Percentiles rank a stretch among this genome's conserved stretches.
phyloP scores from a whole-genome alignment of 2,113 vertebrate genomes.

The Empidonax traillii region DNA sequence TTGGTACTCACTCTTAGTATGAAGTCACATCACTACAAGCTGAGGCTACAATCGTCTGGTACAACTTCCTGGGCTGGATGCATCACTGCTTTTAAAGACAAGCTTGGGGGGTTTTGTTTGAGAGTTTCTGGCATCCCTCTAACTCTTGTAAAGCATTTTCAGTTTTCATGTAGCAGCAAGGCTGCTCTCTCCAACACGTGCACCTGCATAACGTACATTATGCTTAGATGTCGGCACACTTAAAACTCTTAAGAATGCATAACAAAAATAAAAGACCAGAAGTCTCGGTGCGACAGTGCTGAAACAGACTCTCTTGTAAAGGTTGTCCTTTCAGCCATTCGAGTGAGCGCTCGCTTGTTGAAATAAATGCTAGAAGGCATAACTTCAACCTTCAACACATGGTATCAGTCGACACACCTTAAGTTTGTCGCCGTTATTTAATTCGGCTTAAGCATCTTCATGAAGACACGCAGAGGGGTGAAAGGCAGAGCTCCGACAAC shows the following conservation, averaged over 20 bases:
- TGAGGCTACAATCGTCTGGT: background rate
- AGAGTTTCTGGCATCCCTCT: background rate
- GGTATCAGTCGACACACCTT: background rate
- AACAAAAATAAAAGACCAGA: background rate
- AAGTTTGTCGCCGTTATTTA: background rate
- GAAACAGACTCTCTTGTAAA: background rate
- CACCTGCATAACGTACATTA: background rate
- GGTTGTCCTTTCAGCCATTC: background rate
- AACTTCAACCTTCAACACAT: background rate
- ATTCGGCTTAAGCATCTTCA: background rate
- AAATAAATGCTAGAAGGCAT: background rate
- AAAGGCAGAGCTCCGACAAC: background rate
- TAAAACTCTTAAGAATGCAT: background rate
- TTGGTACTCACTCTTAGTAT: background rate
- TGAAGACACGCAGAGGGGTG: fast-evolving
- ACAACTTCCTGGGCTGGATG: background rate
- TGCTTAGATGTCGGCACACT: background rate
- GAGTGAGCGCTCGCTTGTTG: background rate
- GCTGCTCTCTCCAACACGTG: background rate
- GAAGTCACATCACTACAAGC: background rate
- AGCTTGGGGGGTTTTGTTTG: background rate
- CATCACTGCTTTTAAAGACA: background rate
- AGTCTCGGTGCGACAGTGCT: background rate
- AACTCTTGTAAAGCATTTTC: background rate
- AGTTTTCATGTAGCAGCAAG: background rate